These are phyloP conservation scores for Pteronotus mesoamericanus DNA, from an alignment of 2,797 vertebrate species.

Conservation along the genomic window DNA sequence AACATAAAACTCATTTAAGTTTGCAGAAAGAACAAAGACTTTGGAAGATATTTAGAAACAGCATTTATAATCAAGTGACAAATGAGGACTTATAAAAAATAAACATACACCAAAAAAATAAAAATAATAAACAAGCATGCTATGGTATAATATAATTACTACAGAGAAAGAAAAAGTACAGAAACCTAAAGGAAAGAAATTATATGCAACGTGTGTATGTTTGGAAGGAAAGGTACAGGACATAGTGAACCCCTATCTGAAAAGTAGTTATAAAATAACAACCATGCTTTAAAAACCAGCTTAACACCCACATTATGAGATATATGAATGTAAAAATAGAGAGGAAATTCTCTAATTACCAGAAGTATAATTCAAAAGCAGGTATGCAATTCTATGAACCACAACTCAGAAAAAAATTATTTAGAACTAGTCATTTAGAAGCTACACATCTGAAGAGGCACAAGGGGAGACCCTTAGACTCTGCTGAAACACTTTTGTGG, in stretches of 20 bases:
- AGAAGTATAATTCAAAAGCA: not conserved
- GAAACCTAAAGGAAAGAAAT: not conserved
- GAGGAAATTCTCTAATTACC: not conserved
- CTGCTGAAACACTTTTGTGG: not conserved
- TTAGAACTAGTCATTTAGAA: not conserved
- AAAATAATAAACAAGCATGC: not conserved
- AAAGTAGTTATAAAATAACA: not conserved
- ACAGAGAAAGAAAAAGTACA: not conserved
- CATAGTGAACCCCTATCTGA: not conserved
- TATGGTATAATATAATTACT: not conserved
- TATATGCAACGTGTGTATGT: not conserved
- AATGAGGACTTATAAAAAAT: not conserved
- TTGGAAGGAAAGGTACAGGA: not conserved
- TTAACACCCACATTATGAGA: not conserved
- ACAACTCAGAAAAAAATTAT: not conserved
- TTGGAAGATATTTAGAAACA: not conserved
- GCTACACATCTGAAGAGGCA: not conserved
- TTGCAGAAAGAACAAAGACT: constrained; percentile 5
- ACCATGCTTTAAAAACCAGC: not conserved
- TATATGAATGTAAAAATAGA: not conserved
- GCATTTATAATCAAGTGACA: not conserved
- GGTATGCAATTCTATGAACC: not conserved
- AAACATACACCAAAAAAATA: not conserved
- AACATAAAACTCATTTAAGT: not conserved
- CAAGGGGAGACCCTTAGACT: not conserved